phyloP scores from a whole-genome alignment of 2,888 invertebrate genomes.

The Aquatica leii region DNA sequence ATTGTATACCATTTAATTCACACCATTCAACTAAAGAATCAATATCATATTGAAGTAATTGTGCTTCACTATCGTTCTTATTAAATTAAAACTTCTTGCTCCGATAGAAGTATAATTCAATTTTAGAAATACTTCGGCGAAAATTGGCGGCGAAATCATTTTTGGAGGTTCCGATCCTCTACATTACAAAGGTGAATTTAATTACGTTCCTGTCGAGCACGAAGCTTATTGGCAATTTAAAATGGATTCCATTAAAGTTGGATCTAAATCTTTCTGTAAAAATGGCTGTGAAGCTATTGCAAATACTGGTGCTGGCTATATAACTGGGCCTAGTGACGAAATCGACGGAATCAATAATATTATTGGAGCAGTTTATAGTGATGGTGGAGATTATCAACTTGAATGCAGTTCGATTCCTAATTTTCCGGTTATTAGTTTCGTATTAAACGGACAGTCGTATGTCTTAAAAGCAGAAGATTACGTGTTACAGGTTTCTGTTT shows the following conservation, averaged over 20 bases:
- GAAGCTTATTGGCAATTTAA: conserved; percentile 97
- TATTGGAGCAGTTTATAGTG: conserved; percentile 83
- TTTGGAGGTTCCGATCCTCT: conserved; percentile 94
- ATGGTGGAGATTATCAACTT: conserved; percentile 84
- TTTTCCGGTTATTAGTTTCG: conserved; percentile 82
- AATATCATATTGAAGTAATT: no score
- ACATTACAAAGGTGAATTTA: conserved; percentile 89
- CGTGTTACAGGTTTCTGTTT: conserved; percentile 74
- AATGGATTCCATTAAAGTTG: conserved; percentile 78
- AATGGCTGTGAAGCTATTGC: conserved; percentile 94
- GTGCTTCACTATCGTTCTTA: no score
- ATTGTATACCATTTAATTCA: no score
- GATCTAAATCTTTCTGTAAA: conserved; percentile 69
- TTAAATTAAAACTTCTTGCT: no score
- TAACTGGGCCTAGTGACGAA: conserved; percentile 88
- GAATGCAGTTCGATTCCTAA: conserved; percentile 81
- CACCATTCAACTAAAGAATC: no score
- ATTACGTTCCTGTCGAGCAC: conserved; percentile 84
- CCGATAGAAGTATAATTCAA: no score
- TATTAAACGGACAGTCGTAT: conserved; percentile 79
- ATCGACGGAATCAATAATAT: conserved; percentile 82
- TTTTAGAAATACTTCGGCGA: conserved; percentile 75
- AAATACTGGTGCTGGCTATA: conserved; percentile 95
- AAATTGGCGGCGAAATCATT: conserved; percentile 86
- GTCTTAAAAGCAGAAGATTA: conserved; percentile 85